phyloP scores from a whole-genome alignment of 2,113 vertebrate genomes.

The Felis catus region F.catus_Fca126_mat1.0 CM031417.1:105702501-105703000 shows the following conservation, averaged over 20 bases:
- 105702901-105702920: no score
- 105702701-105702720: neutral
- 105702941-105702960: no score
- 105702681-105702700: neutral
- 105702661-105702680: neutral
- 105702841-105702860: neutral
- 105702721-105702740: neutral
- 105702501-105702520: neutral
- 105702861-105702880: no score
- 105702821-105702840: neutral
- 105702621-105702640: neutral
- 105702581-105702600: neutral
- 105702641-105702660: neutral
- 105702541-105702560: neutral
- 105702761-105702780: neutral
- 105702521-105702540: neutral
- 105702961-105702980: no score
- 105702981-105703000: no score
- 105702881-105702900: no score
- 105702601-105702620: neutral
- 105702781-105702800: neutral
- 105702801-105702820: neutral
- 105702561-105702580: neutral
- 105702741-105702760: neutral
- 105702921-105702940: no score